phyloP scores from a whole-genome alignment of 1,140 invertebrate species.

The Drosophila takahashii region DNA sequence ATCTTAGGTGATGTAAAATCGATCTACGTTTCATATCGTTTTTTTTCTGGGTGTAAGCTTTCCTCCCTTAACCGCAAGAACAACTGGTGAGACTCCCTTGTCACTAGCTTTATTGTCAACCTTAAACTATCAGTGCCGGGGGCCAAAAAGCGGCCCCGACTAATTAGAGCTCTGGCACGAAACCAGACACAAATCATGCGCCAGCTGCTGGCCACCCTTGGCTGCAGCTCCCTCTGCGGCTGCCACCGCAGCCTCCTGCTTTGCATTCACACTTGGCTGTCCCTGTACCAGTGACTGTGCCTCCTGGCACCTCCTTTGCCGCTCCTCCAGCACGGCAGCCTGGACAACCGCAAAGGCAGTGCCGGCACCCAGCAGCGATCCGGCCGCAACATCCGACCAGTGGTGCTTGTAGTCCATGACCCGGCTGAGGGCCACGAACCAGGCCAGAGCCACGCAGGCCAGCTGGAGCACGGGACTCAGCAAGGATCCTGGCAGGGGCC shows the following conservation, averaged over 20 bases:
- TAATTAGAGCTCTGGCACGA: constrained; percentile 64
- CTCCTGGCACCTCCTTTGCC: not conserved
- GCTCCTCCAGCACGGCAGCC: constrained; percentile 55
- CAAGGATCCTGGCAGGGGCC: constrained; percentile 27
- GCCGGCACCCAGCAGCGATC: constrained; percentile 86
- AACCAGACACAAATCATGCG: constrained; percentile 63
- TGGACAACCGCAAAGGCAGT: constrained; percentile 86
- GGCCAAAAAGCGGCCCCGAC: constrained; percentile 29
- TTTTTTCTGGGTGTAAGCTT: too few relatives aligned
- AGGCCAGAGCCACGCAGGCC: constrained; percentile 85
- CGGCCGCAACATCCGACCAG: constrained; percentile 89
- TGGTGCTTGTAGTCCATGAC: constrained; percentile 99
- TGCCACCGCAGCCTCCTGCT: not conserved
- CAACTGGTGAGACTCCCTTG: not conserved
- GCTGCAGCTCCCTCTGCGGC: not conserved
- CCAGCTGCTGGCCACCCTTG: constrained; percentile 33
- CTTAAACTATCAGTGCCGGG: constrained; percentile 26
- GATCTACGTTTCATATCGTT: too few relatives aligned
- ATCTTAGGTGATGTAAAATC: too few relatives aligned
- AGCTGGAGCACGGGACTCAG: constrained; percentile 57
- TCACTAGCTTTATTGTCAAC: constrained; percentile 35
- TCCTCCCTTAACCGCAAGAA: not conserved
- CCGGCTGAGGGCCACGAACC: constrained; percentile 92
- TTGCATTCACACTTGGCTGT: not conserved
- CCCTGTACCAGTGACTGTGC: constrained; percentile 5